A percentile compares a stretch with the other conserved stretches of the same genome.
phyloP scores from a whole-genome alignment of 2,888 invertebrate genomes.

The Drosophila ochracea region DNA sequence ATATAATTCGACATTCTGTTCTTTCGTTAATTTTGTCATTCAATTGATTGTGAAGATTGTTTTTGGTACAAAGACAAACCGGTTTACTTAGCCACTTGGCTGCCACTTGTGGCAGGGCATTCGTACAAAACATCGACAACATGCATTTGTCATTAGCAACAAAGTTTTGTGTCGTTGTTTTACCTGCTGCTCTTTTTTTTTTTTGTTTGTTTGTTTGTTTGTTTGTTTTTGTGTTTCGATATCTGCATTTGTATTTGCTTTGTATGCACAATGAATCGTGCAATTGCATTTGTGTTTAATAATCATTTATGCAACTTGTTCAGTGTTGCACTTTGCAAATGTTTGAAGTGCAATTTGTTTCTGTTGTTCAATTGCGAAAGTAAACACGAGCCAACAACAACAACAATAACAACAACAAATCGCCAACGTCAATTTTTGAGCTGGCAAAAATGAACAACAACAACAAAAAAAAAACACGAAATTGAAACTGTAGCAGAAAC shows the following conservation, averaged over 20 bases:
- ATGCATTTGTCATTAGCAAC: slow-evolving; percentile 74
- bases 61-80: not conserved
- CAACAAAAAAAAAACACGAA: slow-evolving; percentile 8
- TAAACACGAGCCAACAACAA: slow-evolving; percentile 18
- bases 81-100: not conserved
- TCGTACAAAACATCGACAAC: slow-evolving; percentile 39
- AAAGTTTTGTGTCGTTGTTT: slow-evolving; percentile 17
- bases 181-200: not conserved
- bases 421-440: slow-evolving; percentile 10
- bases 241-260: not conserved
- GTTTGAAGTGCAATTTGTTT: slow-evolving; percentile 49
- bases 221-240: slow-evolving; percentile 24
- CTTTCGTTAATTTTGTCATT: not conserved
- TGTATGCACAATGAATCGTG: slow-evolving; percentile 59
- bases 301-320: slow-evolving; percentile 72
- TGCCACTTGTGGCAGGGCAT: slow-evolving; percentile 15
- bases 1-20: not conserved
- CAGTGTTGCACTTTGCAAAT: slow-evolving; percentile 58
- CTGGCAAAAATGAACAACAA: not conserved
- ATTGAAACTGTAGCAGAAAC: slow-evolving; percentile 42
- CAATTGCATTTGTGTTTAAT: slow-evolving; percentile 57
- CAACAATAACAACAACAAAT: slow-evolving; percentile 6
- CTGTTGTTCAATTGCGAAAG: slow-evolving; percentile 26
- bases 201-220: not conserved
- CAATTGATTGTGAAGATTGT: not conserved